Evolutionary conservation across 2,113 vertebrate species (phyloP).

Genomic region (Labeo rohita): DNA sequence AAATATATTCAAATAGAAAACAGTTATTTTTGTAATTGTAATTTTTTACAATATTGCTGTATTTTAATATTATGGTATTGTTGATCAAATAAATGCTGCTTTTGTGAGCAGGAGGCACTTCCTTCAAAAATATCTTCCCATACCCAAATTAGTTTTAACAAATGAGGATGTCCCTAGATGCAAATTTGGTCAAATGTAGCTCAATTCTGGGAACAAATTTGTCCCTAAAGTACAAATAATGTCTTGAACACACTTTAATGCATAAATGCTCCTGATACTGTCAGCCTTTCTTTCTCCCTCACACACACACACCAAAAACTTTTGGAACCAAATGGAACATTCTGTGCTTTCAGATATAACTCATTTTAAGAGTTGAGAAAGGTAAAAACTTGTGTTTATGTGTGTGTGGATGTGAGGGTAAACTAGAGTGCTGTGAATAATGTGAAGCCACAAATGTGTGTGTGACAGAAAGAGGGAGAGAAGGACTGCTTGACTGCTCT

Average conservation of each 20-base stretch:
- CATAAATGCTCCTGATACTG: neutral
- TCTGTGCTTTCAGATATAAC: neutral
- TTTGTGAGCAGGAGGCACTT: too few relatives aligned
- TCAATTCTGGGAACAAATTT: neutral
- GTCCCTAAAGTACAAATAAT: neutral
- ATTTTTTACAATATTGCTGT: neutral
- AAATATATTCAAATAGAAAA: too few relatives aligned
- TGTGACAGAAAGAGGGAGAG: slow-evolving; percentile 20
- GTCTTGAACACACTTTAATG: neutral
- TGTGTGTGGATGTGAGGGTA: neutral
- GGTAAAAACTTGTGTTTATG: neutral
- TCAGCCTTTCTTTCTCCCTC: neutral
- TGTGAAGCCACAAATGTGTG: neutral
- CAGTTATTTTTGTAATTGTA: neutral
- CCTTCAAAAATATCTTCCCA: too few relatives aligned
- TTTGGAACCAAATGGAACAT: neutral
- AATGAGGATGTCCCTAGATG: neutral
- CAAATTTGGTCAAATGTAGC: neutral
- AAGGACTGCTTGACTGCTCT: slow-evolving; percentile 38
- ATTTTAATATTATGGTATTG: too few relatives aligned
- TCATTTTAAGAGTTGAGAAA: slow-evolving; percentile 1
- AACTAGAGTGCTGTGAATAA: slow-evolving; percentile 15
- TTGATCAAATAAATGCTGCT: too few relatives aligned
- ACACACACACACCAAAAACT: neutral
- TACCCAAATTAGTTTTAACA: neutral